A percentile compares a stretch with the other conserved stretches of the same genome.
Evolutionary conservation across 2,888 invertebrate genomes (phyloP).

Genomic region (Tipula unca): DNA sequence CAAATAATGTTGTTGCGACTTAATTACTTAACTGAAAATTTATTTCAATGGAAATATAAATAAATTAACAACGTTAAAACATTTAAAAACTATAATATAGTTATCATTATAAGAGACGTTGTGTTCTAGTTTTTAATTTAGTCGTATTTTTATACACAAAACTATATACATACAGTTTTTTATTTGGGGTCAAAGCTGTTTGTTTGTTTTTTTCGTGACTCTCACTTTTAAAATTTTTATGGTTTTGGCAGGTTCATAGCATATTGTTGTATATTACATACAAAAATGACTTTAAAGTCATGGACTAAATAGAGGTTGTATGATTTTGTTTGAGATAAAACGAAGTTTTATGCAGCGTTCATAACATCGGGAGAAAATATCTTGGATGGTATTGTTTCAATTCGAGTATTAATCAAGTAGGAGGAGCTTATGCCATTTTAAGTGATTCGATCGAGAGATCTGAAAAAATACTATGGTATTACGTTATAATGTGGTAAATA

Average conservation of each 20-base stretch:
- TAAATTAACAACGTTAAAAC: neutral
- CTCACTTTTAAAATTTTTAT: neutral
- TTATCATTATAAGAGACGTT: neutral
- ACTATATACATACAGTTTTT: neutral
- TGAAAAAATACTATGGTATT: too few species aligned
- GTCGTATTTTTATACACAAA: neutral
- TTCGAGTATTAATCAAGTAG: too few species aligned
- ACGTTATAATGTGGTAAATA: too few species aligned
- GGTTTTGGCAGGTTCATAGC: neutral
- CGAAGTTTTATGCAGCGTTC: too few species aligned
- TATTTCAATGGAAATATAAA: neutral
- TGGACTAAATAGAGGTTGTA: neutral
- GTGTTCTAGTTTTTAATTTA: neutral
- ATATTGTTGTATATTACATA: neutral
- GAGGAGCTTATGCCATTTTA: too few species aligned
- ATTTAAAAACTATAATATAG: neutral
- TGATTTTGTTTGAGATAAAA: neutral
- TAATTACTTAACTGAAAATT: neutral
- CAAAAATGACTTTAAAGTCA: neutral
- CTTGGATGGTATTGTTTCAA: too few species aligned
- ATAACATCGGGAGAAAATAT: too few species aligned
- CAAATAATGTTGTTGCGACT: neutral
- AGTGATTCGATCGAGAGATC: too few species aligned
- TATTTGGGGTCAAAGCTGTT: neutral
- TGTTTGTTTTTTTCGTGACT: neutral